Evolutionary conservation across 1,140 invertebrate species (phyloP), one percentile per base, ranked within the genome.

Genomic region (Drosophila navojoa): DNA sequence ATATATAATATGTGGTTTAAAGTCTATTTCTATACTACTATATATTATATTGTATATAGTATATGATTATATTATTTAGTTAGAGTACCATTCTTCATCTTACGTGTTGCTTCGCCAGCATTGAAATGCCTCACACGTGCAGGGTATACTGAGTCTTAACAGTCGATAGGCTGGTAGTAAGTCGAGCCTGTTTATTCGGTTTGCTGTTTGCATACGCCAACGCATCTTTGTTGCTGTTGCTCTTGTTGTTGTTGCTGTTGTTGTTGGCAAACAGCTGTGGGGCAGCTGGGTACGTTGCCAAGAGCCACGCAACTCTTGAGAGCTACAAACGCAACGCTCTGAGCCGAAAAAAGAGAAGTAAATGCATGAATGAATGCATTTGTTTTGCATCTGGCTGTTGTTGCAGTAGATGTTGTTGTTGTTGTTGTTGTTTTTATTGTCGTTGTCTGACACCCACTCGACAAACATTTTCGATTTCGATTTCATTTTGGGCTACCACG

Each of bases 401-500:
- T 62, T 68, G 19, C 29, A 63, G 78, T 59, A 25, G 45, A 10
- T 76, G 67, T 68, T 49, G 60, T 40, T 57, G 44, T 54, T 62
- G 64, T 59, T 67, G 32, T 66, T 63, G 19, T 38, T 72, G 78
- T 59, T 25, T n/a, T n/a, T n/a, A 40, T 47, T 22, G 19, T 22
- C 3, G 19, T 49, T 40, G 76, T 59, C 75, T 67, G 69, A 61
- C 62, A 79, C 81, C 81, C 81, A 85, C 81, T 66, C 71, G 60
- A n/a, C 64, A 74, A 75, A 57, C 61, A 70, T 73, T 66, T 66
- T 69, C 57, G 71, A 68, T 73, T 73, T 73, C 71, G 27, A 74
- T 77, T 86, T 85, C 74, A 44, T 78, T 81, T 77, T 73, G 74
- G 40, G 70, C 76, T 73, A 67, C 62, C 67, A 54, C 63, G 54